Percentiles rank a stretch among this genome's conserved stretches.
Evolutionary conservation across 2,888 invertebrate genomes (phyloP).

Genomic region (Aspidiotus destructor): DNA sequence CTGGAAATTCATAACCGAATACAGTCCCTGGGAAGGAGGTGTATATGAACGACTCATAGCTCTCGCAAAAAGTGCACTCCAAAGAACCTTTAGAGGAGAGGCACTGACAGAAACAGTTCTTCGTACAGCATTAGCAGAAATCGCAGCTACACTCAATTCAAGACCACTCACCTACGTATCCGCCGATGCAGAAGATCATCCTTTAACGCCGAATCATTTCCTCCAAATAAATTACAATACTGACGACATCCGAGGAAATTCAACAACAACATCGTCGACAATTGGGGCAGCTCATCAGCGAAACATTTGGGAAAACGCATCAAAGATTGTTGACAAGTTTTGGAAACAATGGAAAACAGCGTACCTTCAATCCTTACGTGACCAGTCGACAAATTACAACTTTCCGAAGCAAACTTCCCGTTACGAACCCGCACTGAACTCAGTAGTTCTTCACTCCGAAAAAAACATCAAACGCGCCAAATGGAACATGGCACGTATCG

Average conservation of each 20-base stretch:
- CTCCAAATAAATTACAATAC: background rate
- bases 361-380: conserved; percentile 2
- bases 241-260: background rate
- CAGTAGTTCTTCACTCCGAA: background rate
- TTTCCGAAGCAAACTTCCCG: background rate
- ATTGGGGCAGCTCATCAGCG: background rate
- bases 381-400: background rate
- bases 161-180: background rate
- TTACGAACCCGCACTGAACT: background rate
- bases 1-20: conserved; percentile 6
- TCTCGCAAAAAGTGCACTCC: background rate
- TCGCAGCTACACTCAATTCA: background rate
- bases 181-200: background rate
- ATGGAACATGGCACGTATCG: background rate
- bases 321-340: background rate
- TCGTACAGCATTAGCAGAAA: background rate
- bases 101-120: background rate
- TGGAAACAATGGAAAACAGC: background rate
- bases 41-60: background rate
- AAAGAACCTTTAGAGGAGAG: background rate
- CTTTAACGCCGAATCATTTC: background rate
- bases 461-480: background rate
- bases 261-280: background rate
- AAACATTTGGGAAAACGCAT: background rate
- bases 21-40: conserved; percentile 3